Evolutionary conservation across 2,113 vertebrate species (phyloP).

Genomic region (Phainopepla nitens): DNA sequence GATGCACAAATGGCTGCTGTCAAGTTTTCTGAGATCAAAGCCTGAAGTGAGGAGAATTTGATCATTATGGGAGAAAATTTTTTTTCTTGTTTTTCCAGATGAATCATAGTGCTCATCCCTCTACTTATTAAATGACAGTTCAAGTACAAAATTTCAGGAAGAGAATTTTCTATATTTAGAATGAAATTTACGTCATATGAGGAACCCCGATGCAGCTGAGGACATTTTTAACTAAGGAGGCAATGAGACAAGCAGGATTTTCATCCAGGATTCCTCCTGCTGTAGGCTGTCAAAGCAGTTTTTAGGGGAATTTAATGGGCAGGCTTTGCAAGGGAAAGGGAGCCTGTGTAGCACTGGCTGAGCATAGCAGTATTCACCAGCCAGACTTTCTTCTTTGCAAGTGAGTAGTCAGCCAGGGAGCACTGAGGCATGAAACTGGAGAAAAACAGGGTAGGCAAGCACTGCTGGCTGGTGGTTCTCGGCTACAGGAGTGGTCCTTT

Average conservation of each 20-base stretch:
- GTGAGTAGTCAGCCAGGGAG: neutral
- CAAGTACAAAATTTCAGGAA: conserved; percentile 24
- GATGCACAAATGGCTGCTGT: neutral
- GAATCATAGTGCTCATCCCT: neutral
- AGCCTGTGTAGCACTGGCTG: neutral
- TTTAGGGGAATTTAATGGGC: neutral
- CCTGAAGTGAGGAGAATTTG: neutral
- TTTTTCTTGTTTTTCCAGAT: neutral
- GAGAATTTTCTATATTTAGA: conserved; percentile 13
- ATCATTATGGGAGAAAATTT: neutral
- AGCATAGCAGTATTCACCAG: neutral
- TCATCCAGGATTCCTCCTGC: neutral
- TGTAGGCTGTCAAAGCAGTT: neutral
- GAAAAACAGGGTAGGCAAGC: neutral
- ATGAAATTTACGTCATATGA: neutral
- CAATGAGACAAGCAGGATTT: neutral
- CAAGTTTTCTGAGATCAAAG: neutral
- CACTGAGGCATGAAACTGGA: neutral
- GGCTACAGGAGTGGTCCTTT: neutral
- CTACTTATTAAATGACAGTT: neutral
- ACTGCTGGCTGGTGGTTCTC: neutral
- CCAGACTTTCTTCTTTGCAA: neutral
- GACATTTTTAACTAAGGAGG: neutral
- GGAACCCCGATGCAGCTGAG: neutral
- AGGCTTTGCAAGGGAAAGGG: neutral